Base-by-base conservation (phyloP, 92 coral and sea anemone species). In the Palythoa heliodiscus region DNA sequence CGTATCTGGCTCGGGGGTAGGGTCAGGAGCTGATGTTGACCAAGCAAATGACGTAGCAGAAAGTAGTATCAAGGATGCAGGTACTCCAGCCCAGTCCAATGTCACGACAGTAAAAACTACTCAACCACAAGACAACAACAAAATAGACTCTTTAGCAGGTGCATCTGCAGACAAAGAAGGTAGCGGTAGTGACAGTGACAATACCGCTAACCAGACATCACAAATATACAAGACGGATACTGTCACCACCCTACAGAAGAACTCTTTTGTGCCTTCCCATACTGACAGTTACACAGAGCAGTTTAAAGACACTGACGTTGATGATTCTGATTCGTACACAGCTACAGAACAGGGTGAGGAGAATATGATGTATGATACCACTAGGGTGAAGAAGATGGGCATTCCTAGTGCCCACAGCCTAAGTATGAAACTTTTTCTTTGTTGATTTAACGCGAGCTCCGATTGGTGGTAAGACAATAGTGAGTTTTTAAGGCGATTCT, bases 1-100 rank as follows among this genome's bases (percentile, higher is more conserved):
- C 58, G 64, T 83, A 58, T 92, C 98, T 75, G 97, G 92, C 86
- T 94, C 98, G 66, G 98, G 96, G 76, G 86, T 93, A 76, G 98
- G 93, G 73, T 80, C 89, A 71, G 91, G 94, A 95, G 84, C 94
- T 47, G 87, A 76, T 81, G 89, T 93, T 90, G 93, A 89, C 70
- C 94, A 91, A 61, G 80, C n/a, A 52, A 92, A 90, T 88, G 91
- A 90, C 91, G 70, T 89, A 40, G 57, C 90, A 95, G 90, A 84
- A 79, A 78, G 76, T 87, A 82, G 86, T 81, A 87, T 78, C 67
- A 78, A 75, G 39, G 92, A 87, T 76, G 66, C 82, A 85, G 81
- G 86, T 81, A 87, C 84, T 61, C 79, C 71, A 73, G 64, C 89
- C 63, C 61, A 52, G 69, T 77, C 74, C 82, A 70, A 66, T 48